phyloP scores from a whole-genome alignment of 2,888 invertebrate genomes.

The Osmoderma eremita region DNA sequence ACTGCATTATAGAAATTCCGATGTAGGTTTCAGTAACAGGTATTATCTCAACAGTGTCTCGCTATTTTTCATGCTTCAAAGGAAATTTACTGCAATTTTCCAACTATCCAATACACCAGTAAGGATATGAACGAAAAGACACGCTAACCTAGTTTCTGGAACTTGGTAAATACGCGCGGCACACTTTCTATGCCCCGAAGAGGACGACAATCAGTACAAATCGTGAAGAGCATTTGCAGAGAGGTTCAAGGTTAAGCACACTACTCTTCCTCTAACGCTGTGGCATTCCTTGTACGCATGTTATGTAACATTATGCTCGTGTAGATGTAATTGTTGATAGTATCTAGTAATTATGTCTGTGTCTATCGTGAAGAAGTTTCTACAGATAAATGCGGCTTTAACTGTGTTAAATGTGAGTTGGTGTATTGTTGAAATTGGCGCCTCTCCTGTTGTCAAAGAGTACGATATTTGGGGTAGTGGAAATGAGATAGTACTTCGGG shows the following conservation, averaged over 20 bases:
- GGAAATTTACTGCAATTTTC: too few species aligned
- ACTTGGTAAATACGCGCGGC: background rate
- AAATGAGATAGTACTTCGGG: constrained; percentile 7
- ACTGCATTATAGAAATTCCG: too few species aligned
- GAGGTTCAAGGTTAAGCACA: constrained; percentile 4
- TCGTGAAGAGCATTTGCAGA: background rate
- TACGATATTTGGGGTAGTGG: constrained; percentile 54
- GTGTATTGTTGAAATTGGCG: background rate
- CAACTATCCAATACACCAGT: too few species aligned
- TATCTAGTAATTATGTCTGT: constrained; percentile 3
- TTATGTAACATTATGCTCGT: too few species aligned
- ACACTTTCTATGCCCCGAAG: constrained; percentile 4
- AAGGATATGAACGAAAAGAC: background rate
- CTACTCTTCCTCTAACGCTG: too few species aligned
- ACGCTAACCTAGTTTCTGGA: constrained; percentile 6
- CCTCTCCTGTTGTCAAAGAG: constrained; percentile 41
- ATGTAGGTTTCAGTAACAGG: too few species aligned
- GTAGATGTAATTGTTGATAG: background rate
- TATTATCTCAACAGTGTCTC: too few species aligned
- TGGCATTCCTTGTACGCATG: too few species aligned
- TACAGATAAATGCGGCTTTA: too few species aligned
- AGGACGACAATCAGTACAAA: background rate
- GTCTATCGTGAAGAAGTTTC: background rate
- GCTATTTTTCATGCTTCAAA: too few species aligned
- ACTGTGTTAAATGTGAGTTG: too few species aligned